Conservation (phyloP, 2,797 vertebrate species). For the Coregonus ussuriensis region DNA sequence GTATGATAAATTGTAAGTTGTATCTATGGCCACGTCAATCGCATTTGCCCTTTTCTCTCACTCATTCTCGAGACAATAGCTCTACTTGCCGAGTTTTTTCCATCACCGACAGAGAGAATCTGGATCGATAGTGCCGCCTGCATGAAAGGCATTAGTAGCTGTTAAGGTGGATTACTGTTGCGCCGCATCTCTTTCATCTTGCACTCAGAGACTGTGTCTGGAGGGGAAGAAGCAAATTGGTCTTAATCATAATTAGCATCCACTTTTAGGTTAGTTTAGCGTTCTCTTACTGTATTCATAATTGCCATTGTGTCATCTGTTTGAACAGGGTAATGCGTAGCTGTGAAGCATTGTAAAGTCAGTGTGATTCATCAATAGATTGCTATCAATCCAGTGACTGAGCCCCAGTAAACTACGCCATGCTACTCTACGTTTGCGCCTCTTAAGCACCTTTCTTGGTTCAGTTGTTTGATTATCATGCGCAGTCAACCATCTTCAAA, state of each 20-base stretch:
- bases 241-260: conserved; percentile 28
- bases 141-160: conserved; percentile 27
- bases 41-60: not conserved
- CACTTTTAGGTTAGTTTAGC: conserved; percentile 10
- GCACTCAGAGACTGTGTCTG: conserved; percentile 22
- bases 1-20: not conserved
- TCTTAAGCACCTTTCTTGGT: conserved; percentile 4
- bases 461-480: conserved; percentile 21
- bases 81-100: not conserved
- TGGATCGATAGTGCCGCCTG: conserved; percentile 27
- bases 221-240: conserved; percentile 41
- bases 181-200: conserved; percentile 45
- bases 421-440: not conserved
- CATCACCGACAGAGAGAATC: not conserved
- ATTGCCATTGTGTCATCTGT: not conserved
- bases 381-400: not conserved
- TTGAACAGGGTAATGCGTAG: not conserved
- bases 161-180: conserved; percentile 52
- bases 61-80: not conserved
- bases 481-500: not conserved
- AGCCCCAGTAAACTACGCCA: not conserved
- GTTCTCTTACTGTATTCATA: not conserved
- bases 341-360: not conserved
- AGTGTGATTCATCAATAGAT: not conserved
- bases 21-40: not conserved